Evolutionary conservation across 2,888 invertebrate genomes (phyloP).

Genomic region (Chaitophorus viminalis): DNA sequence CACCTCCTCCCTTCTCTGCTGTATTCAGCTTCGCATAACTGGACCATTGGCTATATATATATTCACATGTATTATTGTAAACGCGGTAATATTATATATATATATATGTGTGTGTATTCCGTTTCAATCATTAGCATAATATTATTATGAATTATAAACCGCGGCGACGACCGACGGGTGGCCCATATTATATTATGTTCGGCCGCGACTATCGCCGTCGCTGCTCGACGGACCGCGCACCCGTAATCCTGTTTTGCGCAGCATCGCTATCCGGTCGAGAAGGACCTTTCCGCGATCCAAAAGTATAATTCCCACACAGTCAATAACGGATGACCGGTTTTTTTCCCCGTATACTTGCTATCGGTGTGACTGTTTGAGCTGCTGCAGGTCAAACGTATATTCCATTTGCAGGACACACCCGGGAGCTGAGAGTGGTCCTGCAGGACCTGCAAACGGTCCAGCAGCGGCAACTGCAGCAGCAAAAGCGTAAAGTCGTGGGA

Average conservation of each 20-base stretch:
- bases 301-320: conserved; percentile 33
- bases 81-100: background rate
- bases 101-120: background rate
- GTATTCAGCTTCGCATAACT: conserved; percentile 16
- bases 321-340: conserved; percentile 16
- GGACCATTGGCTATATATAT: background rate
- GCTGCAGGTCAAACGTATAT: background rate
- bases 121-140: conserved; percentile 1
- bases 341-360: background rate
- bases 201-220: background rate
- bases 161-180: background rate
- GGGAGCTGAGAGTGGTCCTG: background rate
- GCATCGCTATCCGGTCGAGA: conserved; percentile 16
- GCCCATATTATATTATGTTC: background rate
- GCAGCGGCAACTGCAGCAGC: background rate
- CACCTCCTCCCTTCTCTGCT: no score
- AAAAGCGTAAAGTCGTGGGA: conserved; percentile 30
- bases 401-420: background rate
- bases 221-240: background rate
- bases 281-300: conserved; percentile 16
- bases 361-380: background rate
- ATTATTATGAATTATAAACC: conserved; percentile 7
- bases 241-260: conserved; percentile 20
- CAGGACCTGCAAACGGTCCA: conserved; percentile 27
- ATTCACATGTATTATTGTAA: background rate